Evolutionary conservation across 2,113 vertebrate species (phyloP).

Genomic region (Gasterosteus nipponicus): DNA sequence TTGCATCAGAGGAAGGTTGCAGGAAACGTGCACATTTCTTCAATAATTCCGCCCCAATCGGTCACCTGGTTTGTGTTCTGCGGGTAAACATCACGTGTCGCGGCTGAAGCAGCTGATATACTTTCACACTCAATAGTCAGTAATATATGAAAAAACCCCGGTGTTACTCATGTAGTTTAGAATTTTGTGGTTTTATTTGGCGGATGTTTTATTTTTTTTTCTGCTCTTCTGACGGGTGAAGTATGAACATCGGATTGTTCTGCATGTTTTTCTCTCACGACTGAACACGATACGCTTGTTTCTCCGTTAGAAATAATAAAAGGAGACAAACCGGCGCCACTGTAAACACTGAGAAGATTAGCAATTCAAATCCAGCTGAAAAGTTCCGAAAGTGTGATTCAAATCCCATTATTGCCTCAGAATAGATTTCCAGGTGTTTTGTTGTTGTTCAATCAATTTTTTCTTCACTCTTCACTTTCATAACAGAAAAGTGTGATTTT

Average conservation of each 20-base stretch:
- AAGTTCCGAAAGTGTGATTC: neutral
- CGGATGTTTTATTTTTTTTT: neutral
- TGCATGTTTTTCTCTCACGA: neutral
- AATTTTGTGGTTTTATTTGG: neutral
- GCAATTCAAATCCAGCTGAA: neutral
- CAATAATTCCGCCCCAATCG: neutral
- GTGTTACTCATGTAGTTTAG: neutral
- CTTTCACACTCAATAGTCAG: neutral
- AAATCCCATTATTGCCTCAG: constrained; percentile 5
- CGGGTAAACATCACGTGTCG: neutral
- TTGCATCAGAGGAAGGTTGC: neutral
- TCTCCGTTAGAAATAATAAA: neutral
- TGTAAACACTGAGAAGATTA: neutral
- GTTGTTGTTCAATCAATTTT: constrained; percentile 7
- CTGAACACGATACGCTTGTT: neutral
- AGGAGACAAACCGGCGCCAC: neutral
- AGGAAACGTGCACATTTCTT: neutral
- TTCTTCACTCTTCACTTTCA: constrained; percentile 13
- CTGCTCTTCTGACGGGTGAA: neutral
- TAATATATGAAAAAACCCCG: neutral
- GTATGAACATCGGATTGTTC: neutral
- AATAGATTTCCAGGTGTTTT: constrained; percentile 17
- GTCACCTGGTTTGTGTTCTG: neutral
- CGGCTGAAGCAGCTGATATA: neutral
- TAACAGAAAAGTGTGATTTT: constrained; percentile 17